Conservation (phyloP, 23 tunicate species). For the Pegea sp. region DNA sequence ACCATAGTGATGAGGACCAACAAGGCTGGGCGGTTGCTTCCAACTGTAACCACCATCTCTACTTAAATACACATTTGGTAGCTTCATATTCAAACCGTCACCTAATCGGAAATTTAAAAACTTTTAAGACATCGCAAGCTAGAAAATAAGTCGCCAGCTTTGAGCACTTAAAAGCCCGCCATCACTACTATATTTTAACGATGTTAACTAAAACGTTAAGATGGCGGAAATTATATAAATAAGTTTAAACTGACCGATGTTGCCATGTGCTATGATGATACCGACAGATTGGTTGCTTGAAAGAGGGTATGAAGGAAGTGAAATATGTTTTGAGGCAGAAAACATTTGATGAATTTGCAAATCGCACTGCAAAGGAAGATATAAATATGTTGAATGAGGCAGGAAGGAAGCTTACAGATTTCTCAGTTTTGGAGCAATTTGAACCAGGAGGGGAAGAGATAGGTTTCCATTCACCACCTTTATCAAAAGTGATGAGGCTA, state of each 20-base stretch:
- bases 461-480: conserved; percentile 79
- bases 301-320: conserved; percentile 28
- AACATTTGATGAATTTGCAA: conserved; percentile 82
- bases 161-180: too few relatives aligned
- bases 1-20: conserved; percentile 73
- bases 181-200: too few relatives aligned
- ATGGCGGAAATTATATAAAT: not conserved
- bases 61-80: conserved; percentile 52
- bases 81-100: conserved; percentile 50
- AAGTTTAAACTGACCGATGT: conserved; percentile 27
- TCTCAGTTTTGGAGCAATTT: conserved; percentile 35
- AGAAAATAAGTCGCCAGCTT: too few relatives aligned
- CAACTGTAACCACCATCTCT: conserved; percentile 94
- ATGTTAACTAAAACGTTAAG: too few relatives aligned
- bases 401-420: conserved; percentile 59
- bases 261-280: conserved; percentile 88
- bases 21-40: conserved; percentile 36
- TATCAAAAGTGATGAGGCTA: conserved; percentile 62
- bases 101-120: conserved; percentile 12
- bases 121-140: too few relatives aligned
- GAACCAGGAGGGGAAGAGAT: conserved; percentile 30
- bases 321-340: conserved; percentile 40
- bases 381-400: too few relatives aligned
- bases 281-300: conserved; percentile 64
- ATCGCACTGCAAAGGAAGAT: conserved; percentile 39